Conservation (phyloP, 2,113 vertebrate species). For the Bujurquina vittata region DNA sequence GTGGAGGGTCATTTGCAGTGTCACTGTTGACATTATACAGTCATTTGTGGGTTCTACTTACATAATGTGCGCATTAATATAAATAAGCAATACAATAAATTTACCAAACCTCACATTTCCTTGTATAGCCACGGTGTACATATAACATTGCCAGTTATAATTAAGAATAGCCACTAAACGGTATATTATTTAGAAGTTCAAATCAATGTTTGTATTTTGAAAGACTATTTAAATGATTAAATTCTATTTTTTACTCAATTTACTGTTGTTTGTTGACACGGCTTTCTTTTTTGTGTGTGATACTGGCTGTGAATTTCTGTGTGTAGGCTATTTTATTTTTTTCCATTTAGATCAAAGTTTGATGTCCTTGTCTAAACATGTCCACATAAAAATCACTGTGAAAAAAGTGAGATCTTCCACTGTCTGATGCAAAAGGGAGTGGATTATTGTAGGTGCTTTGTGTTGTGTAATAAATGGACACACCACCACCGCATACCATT, state of each 20-base stretch:
- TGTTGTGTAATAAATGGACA: constrained; percentile 85
- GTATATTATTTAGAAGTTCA: constrained; percentile 81
- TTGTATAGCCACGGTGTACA: constrained; percentile 84
- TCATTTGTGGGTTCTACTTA: constrained; percentile 77
- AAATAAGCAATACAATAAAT: constrained; percentile 86
- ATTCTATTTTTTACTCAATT: constrained; percentile 88
- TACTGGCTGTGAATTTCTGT: constrained; percentile 79
- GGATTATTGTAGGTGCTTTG: constrained; percentile 83
- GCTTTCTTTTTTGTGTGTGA: constrained; percentile 78
- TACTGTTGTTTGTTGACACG: constrained; percentile 83
- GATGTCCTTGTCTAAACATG: constrained; percentile 81
- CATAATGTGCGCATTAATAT: constrained; percentile 81
- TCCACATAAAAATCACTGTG: constrained; percentile 83
- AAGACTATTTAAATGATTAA: constrained; percentile 87
- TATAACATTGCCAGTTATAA: constrained; percentile 81
- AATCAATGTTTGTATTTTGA: constrained; percentile 87
- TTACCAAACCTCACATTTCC: constrained; percentile 84
- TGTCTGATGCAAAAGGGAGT: constrained; percentile 70
- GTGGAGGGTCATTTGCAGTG: constrained; percentile 41
- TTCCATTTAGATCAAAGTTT: constrained; percentile 71
- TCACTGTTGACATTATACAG: constrained; percentile 64
- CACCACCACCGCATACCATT: constrained; percentile 69
- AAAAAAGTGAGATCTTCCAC: constrained; percentile 77
- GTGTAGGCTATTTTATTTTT: constrained; percentile 66
- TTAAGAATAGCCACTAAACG: constrained; percentile 77